Evolutionary conservation across 2,888 invertebrate species (phyloP), one percentile per base, ranked within the genome.

Genomic region (Sceliomorpha sp.): DNA sequence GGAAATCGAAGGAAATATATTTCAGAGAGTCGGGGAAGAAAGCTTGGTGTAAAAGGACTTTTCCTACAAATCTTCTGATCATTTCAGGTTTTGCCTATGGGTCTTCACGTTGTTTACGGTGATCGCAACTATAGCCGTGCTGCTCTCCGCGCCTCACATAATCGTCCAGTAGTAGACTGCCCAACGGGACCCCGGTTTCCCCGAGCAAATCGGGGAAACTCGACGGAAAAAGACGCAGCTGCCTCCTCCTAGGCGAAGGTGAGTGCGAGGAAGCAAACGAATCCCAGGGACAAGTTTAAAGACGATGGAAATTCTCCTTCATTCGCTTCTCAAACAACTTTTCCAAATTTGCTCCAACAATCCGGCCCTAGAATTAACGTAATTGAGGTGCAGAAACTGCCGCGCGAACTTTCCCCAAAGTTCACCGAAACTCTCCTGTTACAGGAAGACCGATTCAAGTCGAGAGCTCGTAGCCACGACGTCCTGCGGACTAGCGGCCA

Each of bases 61-160:
- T 31, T 31, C 8, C n/a, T 31, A 7, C 26, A 26, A 24, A 26
- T 64, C 20, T 55, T 72, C 27, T 48, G 75, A 76, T 79, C 80
- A 77, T 86, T 88, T 67, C 90, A 93, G 95, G 91, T 94, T 98
- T 90, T 98, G 98, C 90, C 92, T 98, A 90, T 95, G 96, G 90
- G 94, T 97, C 88, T 98, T 98, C 91, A 96, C 96, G 72, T 90
- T 96, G 89, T 97, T 97, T 91, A 97, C 97, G 85, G 93, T 97
- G 89, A 94, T 96, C 88, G 96, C 97, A 81, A 97, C 97, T 80
- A 94, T 96, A 83, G 95, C 96, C 78, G 97, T 97, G 88, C 91
- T 97, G 83, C 91, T 95, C 80, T 96, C 96, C 78, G 97, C 97
- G 85, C 97, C 97, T 77, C 97, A 97, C 90, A 96, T 97, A 89